These are phyloP conservation scores for Cheilosia grossa DNA, from an alignment of 2,888 invertebrate species.

Conservation along the genomic window DNA sequence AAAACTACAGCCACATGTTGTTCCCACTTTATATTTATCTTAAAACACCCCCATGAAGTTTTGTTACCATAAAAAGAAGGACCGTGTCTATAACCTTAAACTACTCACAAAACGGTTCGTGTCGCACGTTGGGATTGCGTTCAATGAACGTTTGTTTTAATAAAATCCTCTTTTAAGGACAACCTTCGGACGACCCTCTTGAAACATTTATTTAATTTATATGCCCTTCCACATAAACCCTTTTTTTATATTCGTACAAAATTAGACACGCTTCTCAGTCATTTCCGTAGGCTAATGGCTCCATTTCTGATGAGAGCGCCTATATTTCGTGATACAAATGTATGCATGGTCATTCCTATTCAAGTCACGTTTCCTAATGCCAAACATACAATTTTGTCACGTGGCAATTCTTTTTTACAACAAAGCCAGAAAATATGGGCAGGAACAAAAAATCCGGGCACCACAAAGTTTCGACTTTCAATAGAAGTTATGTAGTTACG, in stretches of 20 bases:
- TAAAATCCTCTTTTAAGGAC: not conserved
- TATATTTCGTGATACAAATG: conserved; percentile 15
- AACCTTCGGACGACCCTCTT: not conserved
- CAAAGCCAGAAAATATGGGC: conserved; percentile 14
- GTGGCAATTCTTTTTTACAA: conserved; percentile 41
- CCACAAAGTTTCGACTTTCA: conserved; percentile 18
- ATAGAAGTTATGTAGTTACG: not conserved
- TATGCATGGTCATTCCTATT: conserved; percentile 24
- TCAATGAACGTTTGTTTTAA: too few species aligned
- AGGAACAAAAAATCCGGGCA: conserved; percentile 7
- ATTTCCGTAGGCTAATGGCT: conserved; percentile 43
- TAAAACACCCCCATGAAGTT: too few species aligned
- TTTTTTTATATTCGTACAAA: conserved; percentile 1
- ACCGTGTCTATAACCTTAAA: too few species aligned
- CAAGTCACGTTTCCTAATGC: conserved; percentile 48
- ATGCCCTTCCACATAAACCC: not conserved
- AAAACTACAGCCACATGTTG: too few species aligned
- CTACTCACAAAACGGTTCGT: too few species aligned
- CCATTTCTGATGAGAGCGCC: conserved; percentile 50
- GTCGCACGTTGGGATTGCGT: too few species aligned
- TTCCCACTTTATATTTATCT: too few species aligned
- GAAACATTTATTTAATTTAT: not conserved
- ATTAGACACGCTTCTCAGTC: conserved; percentile 35
- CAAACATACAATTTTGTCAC: conserved; percentile 51
- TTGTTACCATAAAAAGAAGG: too few species aligned